Evolutionary conservation across 2,113 vertebrate genomes (phyloP), one percentile per base, ranked within the genome.

Genomic region (Tiliqua scincoides): DNA sequence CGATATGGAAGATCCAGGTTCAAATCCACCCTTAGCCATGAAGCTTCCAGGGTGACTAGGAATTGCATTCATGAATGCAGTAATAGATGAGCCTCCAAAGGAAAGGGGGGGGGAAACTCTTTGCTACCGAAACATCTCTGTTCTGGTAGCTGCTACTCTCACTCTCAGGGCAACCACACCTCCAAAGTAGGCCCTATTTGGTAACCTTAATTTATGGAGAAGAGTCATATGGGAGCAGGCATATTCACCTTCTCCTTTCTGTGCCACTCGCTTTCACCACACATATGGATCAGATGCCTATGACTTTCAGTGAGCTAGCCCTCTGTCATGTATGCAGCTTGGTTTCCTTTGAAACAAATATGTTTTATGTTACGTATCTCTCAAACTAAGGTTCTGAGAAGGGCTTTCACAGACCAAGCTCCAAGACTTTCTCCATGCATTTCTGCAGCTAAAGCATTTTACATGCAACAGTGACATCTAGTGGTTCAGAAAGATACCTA

Each of bases 381-480:
- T 48, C 4, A 48, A 5, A 48, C 43, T 48, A 48, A 48, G 43
- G 43, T 48, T n/a, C n/a, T n/a, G n/a, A n/a, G n/a, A n/a, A n/a
- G n/a, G n/a, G n/a, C 43, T 48, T 48, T 48, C 43, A 48, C 43
- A 48, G 8, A 48, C 8, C 43, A 48, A 48, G 43, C 8, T 4
- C 43, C 4, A 48, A 48, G 43, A 48, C 4, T 48, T 48, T 48
- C 8, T 48, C 43, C 43, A 48, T 48, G 8, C 4, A 4, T 48
- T 48, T 57, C 20, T 54, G 73, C 57, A 37, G 78, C 23, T 52
- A 32, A 85, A 63, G 2, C 30, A 88, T 94, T 93, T 88, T 2
- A 25, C 59, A 83, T 70, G 30, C 93, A 95, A 95, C 84, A 93
- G 59, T 94, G 95, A 82, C 95, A 94, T 90, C 96, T 96, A 73